Evolutionary conservation across 1,140 invertebrate genomes (phyloP).

Genomic region (Leptinotarsa texana): DNA sequence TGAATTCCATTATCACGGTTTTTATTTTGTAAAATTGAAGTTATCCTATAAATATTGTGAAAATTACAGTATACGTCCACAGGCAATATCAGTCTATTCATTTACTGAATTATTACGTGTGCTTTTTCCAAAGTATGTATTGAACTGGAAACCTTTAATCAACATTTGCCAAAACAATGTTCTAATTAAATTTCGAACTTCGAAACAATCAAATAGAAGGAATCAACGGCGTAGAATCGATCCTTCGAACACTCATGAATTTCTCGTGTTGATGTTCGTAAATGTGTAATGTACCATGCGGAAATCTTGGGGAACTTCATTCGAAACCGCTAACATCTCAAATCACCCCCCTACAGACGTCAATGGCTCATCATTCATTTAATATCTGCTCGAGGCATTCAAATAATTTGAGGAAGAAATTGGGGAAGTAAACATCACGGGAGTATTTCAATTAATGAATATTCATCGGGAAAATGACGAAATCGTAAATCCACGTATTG

Average conservation of each 20-base stretch:
- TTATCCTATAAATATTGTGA: no score
- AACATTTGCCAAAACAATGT: neutral
- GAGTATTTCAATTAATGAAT: conserved; percentile 3
- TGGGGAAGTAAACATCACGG: conserved; percentile 20
- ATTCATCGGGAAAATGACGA: neutral
- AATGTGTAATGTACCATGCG: conserved; percentile 25
- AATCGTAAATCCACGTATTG: no score
- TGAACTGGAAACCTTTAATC: no score
- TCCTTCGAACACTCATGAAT: conserved; percentile 14
- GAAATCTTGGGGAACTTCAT: conserved; percentile 24
- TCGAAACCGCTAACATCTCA: conserved; percentile 17
- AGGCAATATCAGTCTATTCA: no score
- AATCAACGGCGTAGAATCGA: neutral
- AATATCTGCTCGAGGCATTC: conserved; percentile 26
- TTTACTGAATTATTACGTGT: no score
- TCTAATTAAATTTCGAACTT: neutral
- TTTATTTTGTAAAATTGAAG: no score
- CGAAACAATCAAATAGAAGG: neutral
- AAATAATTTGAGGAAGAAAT: conserved; percentile 21
- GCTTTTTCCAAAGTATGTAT: no score
- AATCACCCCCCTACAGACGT: conserved; percentile 13
- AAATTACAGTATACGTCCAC: no score
- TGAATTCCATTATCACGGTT: no score
- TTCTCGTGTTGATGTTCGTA: conserved; percentile 23
- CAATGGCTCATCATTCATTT: conserved; percentile 27